Percentiles rank a stretch among this genome's conserved stretches.
Evolutionary conservation across 2,113 vertebrate genomes (phyloP).

Genomic region (Coracopsis vasa): DNA sequence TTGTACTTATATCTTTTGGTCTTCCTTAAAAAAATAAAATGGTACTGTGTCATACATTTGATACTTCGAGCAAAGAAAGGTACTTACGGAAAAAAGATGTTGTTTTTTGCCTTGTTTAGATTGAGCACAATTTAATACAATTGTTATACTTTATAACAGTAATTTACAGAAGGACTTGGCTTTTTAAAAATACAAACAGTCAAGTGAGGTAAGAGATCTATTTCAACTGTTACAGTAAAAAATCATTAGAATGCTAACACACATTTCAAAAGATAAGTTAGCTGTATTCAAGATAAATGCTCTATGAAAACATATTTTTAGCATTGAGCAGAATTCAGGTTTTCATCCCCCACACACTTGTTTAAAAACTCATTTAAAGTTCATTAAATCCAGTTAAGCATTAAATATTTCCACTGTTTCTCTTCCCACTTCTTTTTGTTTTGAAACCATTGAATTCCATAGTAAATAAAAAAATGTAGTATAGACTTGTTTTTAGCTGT

Average conservation of each 20-base stretch:
- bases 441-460: not conserved
- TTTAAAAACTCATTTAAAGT: not conserved
- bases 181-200: not conserved
- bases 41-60: not conserved
- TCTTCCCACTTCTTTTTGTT: not conserved
- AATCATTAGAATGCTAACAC: not conserved
- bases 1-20: not conserved
- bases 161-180: not conserved
- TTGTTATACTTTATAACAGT: not conserved
- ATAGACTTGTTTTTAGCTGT: not conserved
- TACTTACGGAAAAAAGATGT: not conserved
- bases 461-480: not conserved
- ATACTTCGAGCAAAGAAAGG: not conserved
- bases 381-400: not conserved
- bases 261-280: not conserved
- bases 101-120: not conserved
- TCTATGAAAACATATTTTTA: not conserved
- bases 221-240: not conserved
- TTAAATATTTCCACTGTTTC: not conserved
- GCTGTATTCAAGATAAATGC: not conserved
- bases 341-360: not conserved
- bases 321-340: not conserved
- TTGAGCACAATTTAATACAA: not conserved
- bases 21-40: not conserved
- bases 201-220: not conserved